These are phyloP conservation scores for Panurus biarmicus DNA, from an alignment of 2,113 vertebrate genomes.

Conservation along the genomic window DNA sequence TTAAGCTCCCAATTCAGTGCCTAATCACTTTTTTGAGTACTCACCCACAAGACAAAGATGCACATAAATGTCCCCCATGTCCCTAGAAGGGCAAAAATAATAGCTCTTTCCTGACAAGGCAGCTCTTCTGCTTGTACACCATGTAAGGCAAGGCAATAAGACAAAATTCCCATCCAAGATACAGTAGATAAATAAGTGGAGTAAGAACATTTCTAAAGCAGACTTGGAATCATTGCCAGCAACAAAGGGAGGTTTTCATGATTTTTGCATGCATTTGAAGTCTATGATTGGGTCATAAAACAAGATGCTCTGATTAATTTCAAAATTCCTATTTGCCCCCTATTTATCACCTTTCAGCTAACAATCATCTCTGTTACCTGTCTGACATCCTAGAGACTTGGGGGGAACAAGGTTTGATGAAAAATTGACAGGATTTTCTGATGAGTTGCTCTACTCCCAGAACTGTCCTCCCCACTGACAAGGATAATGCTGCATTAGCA, in stretches of 20 bases:
- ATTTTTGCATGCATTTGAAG: background rate
- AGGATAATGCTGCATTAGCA: background rate
- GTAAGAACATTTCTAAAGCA: background rate
- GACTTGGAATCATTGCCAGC: background rate
- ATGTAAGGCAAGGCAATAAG: background rate
- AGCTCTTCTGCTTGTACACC: background rate
- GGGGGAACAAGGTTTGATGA: background rate
- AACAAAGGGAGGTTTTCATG: background rate
- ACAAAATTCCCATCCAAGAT: background rate
- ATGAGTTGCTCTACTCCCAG: background rate
- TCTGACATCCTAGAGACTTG: background rate
- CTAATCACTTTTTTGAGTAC: background rate
- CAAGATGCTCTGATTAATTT: background rate
- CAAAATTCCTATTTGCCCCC: background rate
- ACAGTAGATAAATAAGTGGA: background rate
- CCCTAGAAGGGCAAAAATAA: background rate
- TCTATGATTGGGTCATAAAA: background rate
- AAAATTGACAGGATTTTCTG: background rate
- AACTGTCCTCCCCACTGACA: background rate
- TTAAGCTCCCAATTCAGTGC: background rate
- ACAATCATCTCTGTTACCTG: background rate
- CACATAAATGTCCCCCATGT: background rate
- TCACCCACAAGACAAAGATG: background rate
- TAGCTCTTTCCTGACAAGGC: background rate
- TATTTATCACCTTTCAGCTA: background rate